phyloP scores from a whole-genome alignment of 2,113 vertebrate genomes.

The Pollimyrus isidori region DNA sequence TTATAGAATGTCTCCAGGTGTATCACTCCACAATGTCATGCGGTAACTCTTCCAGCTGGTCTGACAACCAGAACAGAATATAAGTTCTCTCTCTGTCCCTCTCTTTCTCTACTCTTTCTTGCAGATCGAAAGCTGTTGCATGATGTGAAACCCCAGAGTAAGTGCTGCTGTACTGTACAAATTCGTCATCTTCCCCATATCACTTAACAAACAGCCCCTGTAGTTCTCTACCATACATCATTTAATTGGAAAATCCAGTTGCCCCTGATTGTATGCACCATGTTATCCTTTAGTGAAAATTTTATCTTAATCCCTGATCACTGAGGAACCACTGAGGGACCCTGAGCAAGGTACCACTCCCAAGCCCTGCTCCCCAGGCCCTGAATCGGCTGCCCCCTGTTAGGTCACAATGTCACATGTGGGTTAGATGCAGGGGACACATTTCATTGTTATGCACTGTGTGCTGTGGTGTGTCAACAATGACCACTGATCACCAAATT shows the following conservation, averaged over 20 bases:
- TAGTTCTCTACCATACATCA: not conserved
- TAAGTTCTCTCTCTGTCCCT: conserved; percentile 48
- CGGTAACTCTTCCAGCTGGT: not conserved
- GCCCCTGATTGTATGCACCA: not conserved
- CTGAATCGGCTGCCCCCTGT: too few relatives aligned
- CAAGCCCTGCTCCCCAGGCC: too few relatives aligned
- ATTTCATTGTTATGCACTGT: too few relatives aligned
- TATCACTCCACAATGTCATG: not conserved
- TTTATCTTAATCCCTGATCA: too few relatives aligned
- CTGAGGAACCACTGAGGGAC: too few relatives aligned
- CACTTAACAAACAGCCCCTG: not conserved
- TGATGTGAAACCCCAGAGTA: conserved; percentile 95
- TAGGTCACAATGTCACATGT: too few relatives aligned
- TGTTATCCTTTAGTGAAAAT: not conserved
- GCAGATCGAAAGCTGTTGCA: conserved; percentile 94
- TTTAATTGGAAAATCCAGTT: not conserved
- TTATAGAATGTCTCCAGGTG: not conserved
- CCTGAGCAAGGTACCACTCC: too few relatives aligned
- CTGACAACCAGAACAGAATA: conserved; percentile 37
- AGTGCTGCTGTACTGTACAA: conserved; percentile 48
- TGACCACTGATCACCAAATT: too few relatives aligned
- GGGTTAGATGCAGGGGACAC: too few relatives aligned
- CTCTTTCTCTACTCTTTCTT: conserved; percentile 47
- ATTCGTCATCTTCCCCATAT: not conserved
- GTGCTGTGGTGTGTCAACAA: too few relatives aligned